Base-by-base conservation (phyloP, 2,888 invertebrate species). In the Argyresthia goedartella region DNA sequence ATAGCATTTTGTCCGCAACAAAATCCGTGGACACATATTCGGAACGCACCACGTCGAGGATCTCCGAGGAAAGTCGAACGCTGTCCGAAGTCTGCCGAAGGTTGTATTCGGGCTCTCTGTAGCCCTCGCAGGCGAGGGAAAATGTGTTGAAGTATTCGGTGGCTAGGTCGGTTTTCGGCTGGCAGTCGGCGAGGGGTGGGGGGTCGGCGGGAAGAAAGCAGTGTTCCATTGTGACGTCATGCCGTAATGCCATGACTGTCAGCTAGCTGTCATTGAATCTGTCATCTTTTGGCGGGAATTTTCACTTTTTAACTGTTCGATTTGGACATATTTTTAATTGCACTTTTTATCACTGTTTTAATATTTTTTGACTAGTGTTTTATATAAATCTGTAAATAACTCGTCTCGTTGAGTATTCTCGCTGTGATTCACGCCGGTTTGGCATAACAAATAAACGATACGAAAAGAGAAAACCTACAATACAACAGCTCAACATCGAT, bases 121-220 rank as follows among this genome's bases (percentile, higher is more conserved):
- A 85, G 55, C 69, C 80, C 10, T 84, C 86, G 57, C 86, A 86
- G 60, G 82, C 81, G 55, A 84, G 85, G 54, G 72, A 84, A 68
- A 86, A 86, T 0, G 86, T 84, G 57, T 86, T 85, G 64, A 86
- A 86, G 61, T 86, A 86, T 52, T 86, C 86, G 0, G 70, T 62
- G 0, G 86, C 86, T 34, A 86, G 56, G 59, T 85, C 85, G 0
- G 70, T 63, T 53, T 73, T 76, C 4, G 78, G 71, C 54, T 81
- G 80, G 60, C 81, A 81, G 41, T 68, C 68, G 1, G 70, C 82
- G 76, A 76, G 87, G 74, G 76, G 92, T 69, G 79, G 90, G 65
- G 86, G 91, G 84, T 71, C 91, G 71, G 81, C 91, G 77, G 74
- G 76, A 59, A 80, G 87, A 78, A 85, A 86, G 55, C 59, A 66